Evolutionary conservation across 2,888 invertebrate genomes (phyloP), one percentile per base, ranked within the genome.

Genomic region (Diarsia rubi): DNA sequence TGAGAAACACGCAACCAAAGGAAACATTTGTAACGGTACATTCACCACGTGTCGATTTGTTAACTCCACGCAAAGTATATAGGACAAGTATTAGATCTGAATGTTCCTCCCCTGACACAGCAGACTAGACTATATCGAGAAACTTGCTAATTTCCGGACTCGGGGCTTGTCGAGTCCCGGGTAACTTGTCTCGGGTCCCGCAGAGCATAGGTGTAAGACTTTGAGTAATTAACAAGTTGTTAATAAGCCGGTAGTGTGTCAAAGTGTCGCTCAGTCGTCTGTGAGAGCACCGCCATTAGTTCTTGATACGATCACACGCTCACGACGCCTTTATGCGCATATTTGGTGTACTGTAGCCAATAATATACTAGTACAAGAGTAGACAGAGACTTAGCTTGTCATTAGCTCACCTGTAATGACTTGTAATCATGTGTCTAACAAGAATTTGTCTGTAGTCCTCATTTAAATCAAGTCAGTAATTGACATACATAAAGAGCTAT

Each of bases 201-300:
- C 67, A 62, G 54, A 69, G 59, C 66, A 75, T 79, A 75, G 66
- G 78, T 82, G 75, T 73, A 71, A 62, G 73, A 65, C 70, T 70
- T 83, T 64, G 70, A 79, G 71, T 85, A 85, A 85, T 85, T 82
- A 82, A 60, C 79, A 68, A 83, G 57, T 82, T 79, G 86, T 65
- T 79, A 82, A 75, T 69, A 71, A 73, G 75, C 69, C 64, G 60
- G 62, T 75, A 69, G 67, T 62, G 49, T 59, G 67, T 69, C 77
- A 57, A 70, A 66, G 66, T 77, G 64, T 70, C 52, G 71, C 68
- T 71, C 71, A 69, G 49, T 77, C 77, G 70, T 37, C 62, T 67
- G 73, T 49, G 67, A 37, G 69, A 80, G 62, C 49, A 37, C n/a
- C 49, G 62, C 73, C 60, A 73, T 84, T 79, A 80, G 81, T 60